Conservation (phyloP, 2,888 invertebrate species). For the Perdita meconis region DNA sequence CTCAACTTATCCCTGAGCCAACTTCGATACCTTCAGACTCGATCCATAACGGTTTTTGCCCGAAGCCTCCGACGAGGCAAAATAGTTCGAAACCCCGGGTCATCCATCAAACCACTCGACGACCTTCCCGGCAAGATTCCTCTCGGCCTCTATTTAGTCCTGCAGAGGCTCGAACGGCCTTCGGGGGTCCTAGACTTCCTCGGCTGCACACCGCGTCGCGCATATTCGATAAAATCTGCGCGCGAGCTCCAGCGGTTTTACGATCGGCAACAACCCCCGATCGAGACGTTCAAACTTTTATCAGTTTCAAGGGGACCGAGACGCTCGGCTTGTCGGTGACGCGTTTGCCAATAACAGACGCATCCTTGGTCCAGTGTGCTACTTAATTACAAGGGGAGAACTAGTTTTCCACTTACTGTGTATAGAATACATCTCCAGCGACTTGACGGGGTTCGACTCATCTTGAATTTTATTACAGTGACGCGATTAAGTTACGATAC, state of each 20-base stretch:
- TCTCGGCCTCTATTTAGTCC: slow-evolving; percentile 60
- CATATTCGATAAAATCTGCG: slow-evolving; percentile 50
- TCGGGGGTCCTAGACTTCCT: slow-evolving; percentile 1
- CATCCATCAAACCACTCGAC: slow-evolving; percentile 71
- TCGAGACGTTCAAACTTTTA: slow-evolving; percentile 45
- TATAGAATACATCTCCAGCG: background rate
- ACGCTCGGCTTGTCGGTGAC: slow-evolving; percentile 17
- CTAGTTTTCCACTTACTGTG: background rate
- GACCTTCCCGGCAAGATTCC: slow-evolving; percentile 60
- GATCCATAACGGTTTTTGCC: slow-evolving; percentile 78
- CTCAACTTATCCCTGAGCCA: slow-evolving; percentile 68
- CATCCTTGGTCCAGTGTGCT: background rate
- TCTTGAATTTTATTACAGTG: too few relatives aligned
- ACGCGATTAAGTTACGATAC: too few relatives aligned
- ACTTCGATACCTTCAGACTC: slow-evolving; percentile 69
- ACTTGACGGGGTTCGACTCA: too few relatives aligned
- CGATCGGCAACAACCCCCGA: background rate
- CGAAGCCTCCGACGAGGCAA: slow-evolving; percentile 74
- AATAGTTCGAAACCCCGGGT: slow-evolving; percentile 72
- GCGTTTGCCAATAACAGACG: slow-evolving; percentile 35
- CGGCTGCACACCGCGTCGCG: slow-evolving; percentile 17
- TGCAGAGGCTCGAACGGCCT: slow-evolving; percentile 16
- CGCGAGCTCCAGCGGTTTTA: slow-evolving; percentile 37
- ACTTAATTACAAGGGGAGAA: slow-evolving; percentile 30
- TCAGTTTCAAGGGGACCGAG: slow-evolving; percentile 31